A percentile compares a stretch with the other conserved stretches of the same genome.
These are phyloP conservation scores for Pseudotriccus pelzelni DNA, from an alignment of 2,797 vertebrate species.

Conservation along the genomic window DNA sequence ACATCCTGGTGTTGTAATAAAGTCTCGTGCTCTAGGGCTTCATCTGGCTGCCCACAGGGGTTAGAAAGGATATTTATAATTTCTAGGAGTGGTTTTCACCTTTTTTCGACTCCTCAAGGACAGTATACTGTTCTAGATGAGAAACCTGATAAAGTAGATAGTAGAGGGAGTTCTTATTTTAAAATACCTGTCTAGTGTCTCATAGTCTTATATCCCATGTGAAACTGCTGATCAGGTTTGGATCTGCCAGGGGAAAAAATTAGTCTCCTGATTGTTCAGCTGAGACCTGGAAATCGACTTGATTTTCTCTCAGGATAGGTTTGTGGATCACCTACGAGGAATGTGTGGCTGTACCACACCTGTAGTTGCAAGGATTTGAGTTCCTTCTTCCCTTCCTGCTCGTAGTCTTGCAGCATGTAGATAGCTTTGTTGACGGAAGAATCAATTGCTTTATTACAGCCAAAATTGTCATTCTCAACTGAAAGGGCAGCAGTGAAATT, in stretches of 20 bases:
- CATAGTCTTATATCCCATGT: not conserved
- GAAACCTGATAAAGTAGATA: not conserved
- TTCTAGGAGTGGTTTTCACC: not conserved
- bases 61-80: not conserved
- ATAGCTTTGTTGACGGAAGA: not conserved
- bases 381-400: not conserved
- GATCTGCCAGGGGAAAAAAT: not conserved
- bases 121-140: not conserved
- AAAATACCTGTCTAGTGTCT: not conserved
- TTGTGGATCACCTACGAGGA: not conserved
- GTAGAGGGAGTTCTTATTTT: not conserved
- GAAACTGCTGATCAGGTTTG: not conserved
- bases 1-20: not conserved
- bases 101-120: not conserved
- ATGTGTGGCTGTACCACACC: not conserved
- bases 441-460: not conserved
- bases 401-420: not conserved
- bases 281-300: not conserved
- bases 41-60: not conserved
- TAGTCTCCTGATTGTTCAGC: not conserved
- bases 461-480: not conserved
- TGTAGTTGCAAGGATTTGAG: not conserved
- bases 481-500: not conserved
- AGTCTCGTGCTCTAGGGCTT: not conserved
- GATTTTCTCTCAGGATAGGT: not conserved